Evolutionary conservation across 2,113 vertebrate species (phyloP).

Genomic region (Percina caprodes): DNA sequence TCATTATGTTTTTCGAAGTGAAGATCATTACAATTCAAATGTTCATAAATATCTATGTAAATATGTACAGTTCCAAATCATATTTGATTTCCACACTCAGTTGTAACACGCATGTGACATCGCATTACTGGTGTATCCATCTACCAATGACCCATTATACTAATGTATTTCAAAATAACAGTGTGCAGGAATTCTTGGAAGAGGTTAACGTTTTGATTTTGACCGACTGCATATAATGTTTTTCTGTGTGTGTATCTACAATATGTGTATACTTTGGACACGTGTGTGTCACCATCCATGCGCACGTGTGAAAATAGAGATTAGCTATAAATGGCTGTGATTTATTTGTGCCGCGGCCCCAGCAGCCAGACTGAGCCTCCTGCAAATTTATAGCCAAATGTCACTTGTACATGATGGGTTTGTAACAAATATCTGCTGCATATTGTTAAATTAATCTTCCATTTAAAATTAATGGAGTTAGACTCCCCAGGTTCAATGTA

Average conservation of each 20-base stretch:
- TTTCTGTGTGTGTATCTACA: constrained; percentile 17
- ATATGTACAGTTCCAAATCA: neutral
- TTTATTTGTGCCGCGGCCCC: constrained; percentile 91
- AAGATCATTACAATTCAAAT: neutral
- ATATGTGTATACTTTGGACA: neutral
- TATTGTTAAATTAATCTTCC: constrained; percentile 99
- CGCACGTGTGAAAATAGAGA: constrained; percentile 87
- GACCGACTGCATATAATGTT: neutral
- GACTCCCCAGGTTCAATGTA: constrained; percentile 99
- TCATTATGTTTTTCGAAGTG: no score
- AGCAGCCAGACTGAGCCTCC: constrained; percentile 88
- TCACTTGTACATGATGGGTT: constrained; percentile 99
- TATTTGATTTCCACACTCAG: constrained; percentile 14
- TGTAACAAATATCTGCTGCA: constrained; percentile 99
- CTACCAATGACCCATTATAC: neutral
- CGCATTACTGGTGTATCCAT: neutral
- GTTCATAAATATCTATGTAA: neutral
- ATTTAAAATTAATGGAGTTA: constrained; percentile 99
- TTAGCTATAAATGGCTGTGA: constrained; percentile 94
- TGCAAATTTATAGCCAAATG: constrained; percentile 95
- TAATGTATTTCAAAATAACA: neutral
- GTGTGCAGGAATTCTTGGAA: neutral
- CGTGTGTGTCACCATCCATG: constrained; percentile 28
- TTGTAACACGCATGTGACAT: neutral
- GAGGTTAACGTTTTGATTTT: neutral